Evolutionary conservation across 2,888 invertebrate species (phyloP), one percentile per base, ranked within the genome.

Genomic region (Synanthedon andrenaeformis): DNA sequence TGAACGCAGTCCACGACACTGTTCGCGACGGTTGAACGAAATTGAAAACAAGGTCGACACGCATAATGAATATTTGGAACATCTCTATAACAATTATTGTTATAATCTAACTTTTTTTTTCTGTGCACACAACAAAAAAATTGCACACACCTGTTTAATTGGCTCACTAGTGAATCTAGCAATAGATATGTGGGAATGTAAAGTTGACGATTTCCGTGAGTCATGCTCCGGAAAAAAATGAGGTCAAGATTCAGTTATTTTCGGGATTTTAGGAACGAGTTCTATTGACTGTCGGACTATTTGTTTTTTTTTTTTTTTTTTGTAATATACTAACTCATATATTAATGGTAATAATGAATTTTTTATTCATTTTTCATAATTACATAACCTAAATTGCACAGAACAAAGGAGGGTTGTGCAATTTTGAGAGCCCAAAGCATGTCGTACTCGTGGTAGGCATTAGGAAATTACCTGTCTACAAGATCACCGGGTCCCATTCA

Each of bases 1-100:
- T 69, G 63, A 70, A 62, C 67, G 64, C 69, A 60, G 60, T 60
- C 64, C 63, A 62, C 59, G 64, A 59, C 60, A 57, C 58, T 56
- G 56, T 58, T 57, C 53, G 59, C 55, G 60, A 65, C 66, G 64
- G 60, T 59, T 61, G 63, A 83, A 82, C 70, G 82, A 85, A 85
- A 85, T 73, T 64, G 82, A 84, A 84, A 82, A 76, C 83, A 83
- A 85, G 84, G 85, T 75, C 84, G 82, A 65, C 74, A 82, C 81
- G 81, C 76, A 68, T 66, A 58, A 60, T 79, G 75, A 66, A 69
- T 77, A 83, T 85, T 82, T 78, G 70, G 80, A 71, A 67, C 79
- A 72, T 70, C 63, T 58, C 57, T 62, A 56, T 60, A 67, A 61
- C 68, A 55, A 67, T 71, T 69, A 66, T 66, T 69, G 65, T 66